Conservation (phyloP, 2,888 invertebrate genomes). For the Cephus sareptanus region DNA sequence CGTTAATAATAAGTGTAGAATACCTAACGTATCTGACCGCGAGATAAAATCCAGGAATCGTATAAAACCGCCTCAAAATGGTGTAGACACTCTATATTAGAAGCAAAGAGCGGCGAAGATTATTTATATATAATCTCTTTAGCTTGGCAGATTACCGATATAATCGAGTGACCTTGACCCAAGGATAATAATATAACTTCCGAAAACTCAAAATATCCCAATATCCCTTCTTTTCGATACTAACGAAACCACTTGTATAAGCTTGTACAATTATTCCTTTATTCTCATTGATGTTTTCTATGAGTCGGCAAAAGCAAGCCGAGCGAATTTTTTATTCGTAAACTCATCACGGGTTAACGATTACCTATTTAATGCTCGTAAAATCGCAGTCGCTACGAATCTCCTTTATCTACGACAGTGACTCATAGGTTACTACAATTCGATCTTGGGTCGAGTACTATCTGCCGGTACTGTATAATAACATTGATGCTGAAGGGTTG, state of each 20-base stretch:
- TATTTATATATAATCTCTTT: slow-evolving; percentile 27
- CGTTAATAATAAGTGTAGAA: neutral
- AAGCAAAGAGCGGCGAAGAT: neutral
- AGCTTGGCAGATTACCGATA: slow-evolving; percentile 16
- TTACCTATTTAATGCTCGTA: neutral
- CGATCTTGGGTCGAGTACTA: neutral
- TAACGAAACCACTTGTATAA: neutral
- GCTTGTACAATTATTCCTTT: neutral
- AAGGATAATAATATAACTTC: slow-evolving; percentile 5
- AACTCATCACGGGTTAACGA: neutral
- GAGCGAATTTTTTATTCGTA: neutral
- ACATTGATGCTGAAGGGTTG: neutral
- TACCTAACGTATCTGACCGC: neutral
- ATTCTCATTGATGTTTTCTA: neutral
- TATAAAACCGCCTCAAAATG: neutral
- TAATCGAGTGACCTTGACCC: slow-evolving; percentile 27
- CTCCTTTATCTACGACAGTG: neutral
- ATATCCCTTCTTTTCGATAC: neutral
- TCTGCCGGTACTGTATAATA: neutral
- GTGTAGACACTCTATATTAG: neutral
- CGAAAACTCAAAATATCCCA: neutral
- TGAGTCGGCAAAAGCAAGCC: neutral
- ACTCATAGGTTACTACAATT: neutral
- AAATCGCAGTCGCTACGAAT: neutral
- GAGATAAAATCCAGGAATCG: neutral